phyloP scores from a whole-genome alignment of 2,797 vertebrate species.

The Neoniphon sammara region DNA sequence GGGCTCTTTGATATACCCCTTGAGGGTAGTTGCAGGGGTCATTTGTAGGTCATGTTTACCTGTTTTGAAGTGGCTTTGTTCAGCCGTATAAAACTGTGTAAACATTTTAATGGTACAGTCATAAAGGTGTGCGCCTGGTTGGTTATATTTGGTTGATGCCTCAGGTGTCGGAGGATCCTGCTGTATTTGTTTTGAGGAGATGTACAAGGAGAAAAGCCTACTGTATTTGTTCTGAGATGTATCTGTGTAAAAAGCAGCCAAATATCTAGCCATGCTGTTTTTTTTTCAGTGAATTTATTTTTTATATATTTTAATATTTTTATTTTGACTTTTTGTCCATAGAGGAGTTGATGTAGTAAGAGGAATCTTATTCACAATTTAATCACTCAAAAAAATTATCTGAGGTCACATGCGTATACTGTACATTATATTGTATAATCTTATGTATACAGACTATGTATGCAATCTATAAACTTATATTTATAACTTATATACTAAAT shows the following conservation, averaged over 20 bases:
- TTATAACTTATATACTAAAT: too few relatives aligned
- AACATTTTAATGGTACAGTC: constrained; percentile 9
- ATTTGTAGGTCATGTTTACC: constrained; percentile 6
- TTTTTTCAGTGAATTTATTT: neutral
- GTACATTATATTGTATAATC: too few relatives aligned
- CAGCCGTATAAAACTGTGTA: constrained; percentile 1
- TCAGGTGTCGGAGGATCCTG: neutral
- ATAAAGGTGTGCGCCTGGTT: neutral
- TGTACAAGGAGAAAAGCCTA: too few relatives aligned
- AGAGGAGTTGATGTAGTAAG: too few relatives aligned
- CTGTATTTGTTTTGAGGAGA: neutral
- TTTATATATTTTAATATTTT: too few relatives aligned
- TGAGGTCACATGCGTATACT: too few relatives aligned
- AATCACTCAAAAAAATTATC: too few relatives aligned
- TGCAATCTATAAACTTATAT: too few relatives aligned
- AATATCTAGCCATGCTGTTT: neutral
- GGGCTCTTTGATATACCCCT: constrained; percentile 7
- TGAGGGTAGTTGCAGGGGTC: constrained; percentile 4
- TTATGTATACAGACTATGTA: too few relatives aligned
- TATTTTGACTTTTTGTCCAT: too few relatives aligned
- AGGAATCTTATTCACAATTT: too few relatives aligned
- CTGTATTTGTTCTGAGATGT: neutral
- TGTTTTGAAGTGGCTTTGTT: constrained; percentile 15
- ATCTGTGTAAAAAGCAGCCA: neutral
- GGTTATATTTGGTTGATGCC: constrained; percentile 2